Percentiles rank a stretch among this genome's conserved stretches.
These are phyloP conservation scores for Channa striata DNA, from an alignment of 2,797 vertebrate species.

Conservation along the genomic window DNA sequence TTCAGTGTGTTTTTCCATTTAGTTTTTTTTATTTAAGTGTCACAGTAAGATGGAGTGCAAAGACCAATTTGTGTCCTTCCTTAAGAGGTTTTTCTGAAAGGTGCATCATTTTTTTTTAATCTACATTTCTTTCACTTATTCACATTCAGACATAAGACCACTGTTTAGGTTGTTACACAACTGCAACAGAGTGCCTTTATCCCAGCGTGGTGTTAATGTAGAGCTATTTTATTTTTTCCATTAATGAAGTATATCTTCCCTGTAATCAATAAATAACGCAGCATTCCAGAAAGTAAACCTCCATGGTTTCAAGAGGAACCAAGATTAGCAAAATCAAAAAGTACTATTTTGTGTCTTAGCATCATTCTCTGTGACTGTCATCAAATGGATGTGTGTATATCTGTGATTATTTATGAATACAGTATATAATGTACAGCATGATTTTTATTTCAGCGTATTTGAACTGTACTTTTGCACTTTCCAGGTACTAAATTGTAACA, in stretches of 20 bases:
- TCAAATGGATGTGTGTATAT: constrained; percentile 90
- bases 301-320: constrained; percentile 53
- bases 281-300: constrained; percentile 71
- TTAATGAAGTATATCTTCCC: constrained; percentile 29
- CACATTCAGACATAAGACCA: constrained; percentile 46
- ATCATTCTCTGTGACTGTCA: constrained; percentile 80
- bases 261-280: constrained; percentile 42
- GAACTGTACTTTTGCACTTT: constrained; percentile 94
- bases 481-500: constrained; percentile 93
- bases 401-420: constrained; percentile 91
- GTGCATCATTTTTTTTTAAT: constrained; percentile 39
- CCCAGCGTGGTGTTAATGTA: constrained; percentile 51
- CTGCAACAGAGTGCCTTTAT: constrained; percentile 84
- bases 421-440: constrained; percentile 93
- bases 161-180: constrained; percentile 59
- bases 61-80: constrained; percentile 56
- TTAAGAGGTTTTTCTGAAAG: constrained; percentile 45
- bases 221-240: constrained; percentile 37
- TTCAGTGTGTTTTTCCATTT: constrained; percentile 39
- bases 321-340: constrained; percentile 55
- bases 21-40: constrained; percentile 58
- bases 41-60: constrained; percentile 26
- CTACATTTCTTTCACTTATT: constrained; percentile 7
- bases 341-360: constrained; percentile 76
- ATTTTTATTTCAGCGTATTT: constrained; percentile 88